Evolutionary conservation across 1,140 invertebrate species (phyloP), one percentile per base, ranked within the genome.

Genomic region (Penaeus vannamei): DNA sequence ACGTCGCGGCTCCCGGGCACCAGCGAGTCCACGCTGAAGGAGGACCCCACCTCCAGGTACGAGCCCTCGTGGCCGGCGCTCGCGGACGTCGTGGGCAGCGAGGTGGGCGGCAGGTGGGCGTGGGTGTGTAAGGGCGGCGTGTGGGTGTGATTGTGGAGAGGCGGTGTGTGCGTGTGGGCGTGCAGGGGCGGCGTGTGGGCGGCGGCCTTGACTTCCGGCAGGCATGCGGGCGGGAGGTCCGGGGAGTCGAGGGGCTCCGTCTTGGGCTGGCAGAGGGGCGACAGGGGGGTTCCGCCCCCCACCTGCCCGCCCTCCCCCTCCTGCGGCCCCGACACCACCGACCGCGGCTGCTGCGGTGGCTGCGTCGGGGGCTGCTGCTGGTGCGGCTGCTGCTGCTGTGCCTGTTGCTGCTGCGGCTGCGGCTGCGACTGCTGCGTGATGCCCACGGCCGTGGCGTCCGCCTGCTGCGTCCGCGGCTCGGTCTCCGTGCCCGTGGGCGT

Each of bases 21-120:
- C 29, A 92, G 86, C 62, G 91, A 89, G 76, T 92, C 92, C 61
- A 92, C 92, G 53, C 87, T 91, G 87, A 92, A 92, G 1, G 92
- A 91, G 23, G 91, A 90, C 17, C 84, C 91, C 23, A 91, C 90
- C 59, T 89, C 87, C 82, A 89, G 82, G 62, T 90, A 84, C 0
- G 86, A 84, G 2, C 86, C 84, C 61, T 91, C 90, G 60, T 91
- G 89, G 14, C 72, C 81, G 19, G 81, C 62, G 82, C 90, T 89
- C 79, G 86, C 80, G 19, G 84, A 72, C 59, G 79, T 76, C 26
- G 86, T 64, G 81, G 86, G 76, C 66, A 84, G 90, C 23, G 22
- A 84, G 26, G 26, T 80, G 14, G 86, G 69, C n/a, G 85, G 53
- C 61, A 86, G 80, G 80, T 91, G 84, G 59, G 81, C 69, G 77